Evolutionary conservation across 2,888 invertebrate species (phyloP).

Genomic region (Xestia ashworthii): DNA sequence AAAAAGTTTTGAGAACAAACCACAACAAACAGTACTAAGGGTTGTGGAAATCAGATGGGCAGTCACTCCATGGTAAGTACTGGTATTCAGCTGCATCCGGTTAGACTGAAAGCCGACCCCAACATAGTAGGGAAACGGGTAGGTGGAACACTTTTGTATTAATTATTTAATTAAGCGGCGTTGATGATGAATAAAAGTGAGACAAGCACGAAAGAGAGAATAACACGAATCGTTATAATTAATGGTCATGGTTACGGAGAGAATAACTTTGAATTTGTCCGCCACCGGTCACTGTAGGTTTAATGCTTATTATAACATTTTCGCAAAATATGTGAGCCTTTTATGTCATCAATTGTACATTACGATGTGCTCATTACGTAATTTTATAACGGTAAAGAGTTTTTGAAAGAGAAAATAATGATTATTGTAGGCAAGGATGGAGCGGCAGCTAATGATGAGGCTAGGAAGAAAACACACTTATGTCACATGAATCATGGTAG

Average conservation of each 20-base stretch:
- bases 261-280: conserved; percentile 31
- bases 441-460: not conserved
- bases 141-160: not conserved
- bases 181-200: not conserved
- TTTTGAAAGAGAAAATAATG: not conserved
- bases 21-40: not conserved
- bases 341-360: conserved; percentile 5
- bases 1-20: not conserved
- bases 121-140: not conserved
- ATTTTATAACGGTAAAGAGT: conserved; percentile 3
- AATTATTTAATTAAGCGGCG: conserved; percentile 9
- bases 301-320: conserved; percentile 26
- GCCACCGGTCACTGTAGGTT: conserved; percentile 5
- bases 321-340: conserved; percentile 14
- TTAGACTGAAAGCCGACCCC: not conserved
- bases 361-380: conserved; percentile 5
- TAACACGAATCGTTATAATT: conserved; percentile 23
- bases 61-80: not conserved
- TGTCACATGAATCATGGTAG: not conserved
- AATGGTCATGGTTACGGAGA: conserved; percentile 36
- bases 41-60: not conserved
- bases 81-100: not conserved
- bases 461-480: not conserved
- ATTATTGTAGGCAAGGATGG: not conserved
- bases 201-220: not conserved